Base-by-base conservation (phyloP, 2,797 vertebrate genomes). In the Chelmon rostratus region DNA sequence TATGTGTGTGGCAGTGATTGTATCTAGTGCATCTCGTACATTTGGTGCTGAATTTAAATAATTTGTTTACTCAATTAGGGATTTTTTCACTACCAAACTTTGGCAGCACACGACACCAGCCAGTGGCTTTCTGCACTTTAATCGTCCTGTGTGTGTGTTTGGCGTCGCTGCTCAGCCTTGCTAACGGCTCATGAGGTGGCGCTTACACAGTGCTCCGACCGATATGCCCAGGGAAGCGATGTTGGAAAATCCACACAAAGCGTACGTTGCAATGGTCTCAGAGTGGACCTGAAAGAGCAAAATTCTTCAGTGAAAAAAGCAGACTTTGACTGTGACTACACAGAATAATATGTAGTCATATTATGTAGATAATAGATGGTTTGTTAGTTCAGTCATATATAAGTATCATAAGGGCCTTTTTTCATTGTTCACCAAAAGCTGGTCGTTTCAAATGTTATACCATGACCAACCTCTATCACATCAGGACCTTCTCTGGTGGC, bases 211-310 rank as follows among this genome's bases (percentile, higher is more conserved):
- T 25, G 87, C 92, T 71, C 96, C 96, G 18, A 97, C 83, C 19
- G 90, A 73, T 63, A 97, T 92, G 82, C 97, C 97, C 63, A 98
- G 79, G 19, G 97, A 97, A 33, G 94, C 89, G 0, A 98, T 81
- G 88, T 97, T 98, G 86, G 97, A 95, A 93, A 98, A 98, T 50
- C 97, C 96, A 91, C 97, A 97, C 72, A 97, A 95, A 53, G 97
- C 96, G 0, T 97, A 98, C 2, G 96, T 97, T 68, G 95, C 96
- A 50, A 98, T 96, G 23, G 90, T 93, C 95, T 98, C 97, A 35
- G 97, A 97, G 53, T 96, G 96, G 75, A 96, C 87, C 97, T 97
- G 87, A 86, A 31, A 42, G 31, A 68, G 47, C 19, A 65, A 54
- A 75, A 47, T 11, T n/a, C 21, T 57, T 46, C 8, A 21, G 2